Evolutionary conservation across 2,113 vertebrate genomes (phyloP), one percentile per base, ranked within the genome.

Genomic region (Theristicus caerulescens): DNA sequence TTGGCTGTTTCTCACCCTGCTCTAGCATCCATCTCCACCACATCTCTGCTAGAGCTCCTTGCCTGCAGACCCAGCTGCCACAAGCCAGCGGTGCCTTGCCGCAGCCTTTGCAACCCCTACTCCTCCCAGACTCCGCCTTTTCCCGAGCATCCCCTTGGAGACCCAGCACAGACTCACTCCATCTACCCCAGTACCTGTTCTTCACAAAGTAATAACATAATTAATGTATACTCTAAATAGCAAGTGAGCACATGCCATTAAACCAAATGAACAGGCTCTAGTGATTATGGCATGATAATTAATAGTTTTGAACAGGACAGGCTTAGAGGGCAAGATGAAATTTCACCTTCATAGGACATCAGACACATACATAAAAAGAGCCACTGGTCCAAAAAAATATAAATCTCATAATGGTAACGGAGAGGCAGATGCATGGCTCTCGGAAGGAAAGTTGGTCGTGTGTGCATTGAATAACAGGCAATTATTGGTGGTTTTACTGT

Each of bases 391-490:
- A 94, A 83, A 72, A 80, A 46, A 40, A 29, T 7, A 64, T 12
- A 64, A 59, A 64, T 57, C 22, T 69, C 26, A 36, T 4, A 4
- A 17, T 34, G 51, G 67, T 82, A 95, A 94, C 12, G 24, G 94
- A 95, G 95, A 85, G 64, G 90, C 94, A 95, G 87, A 90, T 61
- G 95, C 49, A 57, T 47, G 52, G 72, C 87, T 72, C 72, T 92
- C 10, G 4, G 49, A 79, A 82, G 82, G 87, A 96, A 92, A 82
- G 82, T 22, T 65, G 83, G 82, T 76, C 7, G 3, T 77, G 95
- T 95, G 96, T 92, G 94, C 94, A 64, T 91, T 98, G 96, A 96
- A 93, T 97, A 98, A 96, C 95, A 96, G 94, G 71, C 95, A 98
- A 97, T 98, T 98, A 97, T 76, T 5, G 0, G 92, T 5, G 87